phyloP scores from a whole-genome alignment of 1,140 invertebrate species.

The Drosophila asahinai region DNA sequence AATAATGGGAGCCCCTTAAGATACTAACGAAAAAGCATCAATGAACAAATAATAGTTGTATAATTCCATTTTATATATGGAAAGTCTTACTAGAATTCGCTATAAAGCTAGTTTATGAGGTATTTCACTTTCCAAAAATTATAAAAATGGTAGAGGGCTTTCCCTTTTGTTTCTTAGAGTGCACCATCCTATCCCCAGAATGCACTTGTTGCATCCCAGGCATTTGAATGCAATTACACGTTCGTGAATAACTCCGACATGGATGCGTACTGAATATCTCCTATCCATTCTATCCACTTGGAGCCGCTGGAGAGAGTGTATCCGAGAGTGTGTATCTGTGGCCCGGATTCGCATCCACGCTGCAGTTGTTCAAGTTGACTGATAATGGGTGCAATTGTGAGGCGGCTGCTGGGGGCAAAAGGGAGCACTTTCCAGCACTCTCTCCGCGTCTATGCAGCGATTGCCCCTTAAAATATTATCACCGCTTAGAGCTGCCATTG shows the following conservation, averaged over 20 bases:
- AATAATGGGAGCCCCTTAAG: too few species aligned
- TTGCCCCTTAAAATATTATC: constrained; percentile 43
- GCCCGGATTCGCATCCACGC: constrained; percentile 28
- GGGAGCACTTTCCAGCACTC: constrained; percentile 26
- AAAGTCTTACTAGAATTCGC: too few species aligned
- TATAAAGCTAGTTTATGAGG: too few species aligned
- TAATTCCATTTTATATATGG: too few species aligned
- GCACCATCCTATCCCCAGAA: constrained; percentile 17
- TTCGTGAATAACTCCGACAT: constrained; percentile 37
- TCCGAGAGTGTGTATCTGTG: constrained; percentile 16
- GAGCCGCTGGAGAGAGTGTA: constrained; percentile 12
- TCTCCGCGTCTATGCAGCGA: constrained; percentile 17
- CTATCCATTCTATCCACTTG: constrained; percentile 26
- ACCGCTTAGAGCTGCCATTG: constrained; percentile 38
- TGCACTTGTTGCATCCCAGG: constrained; percentile 70
- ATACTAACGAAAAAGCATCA: too few species aligned
- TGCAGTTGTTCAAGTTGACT: constrained; percentile 43
- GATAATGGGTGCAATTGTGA: constrained; percentile 39
- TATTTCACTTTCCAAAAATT: too few species aligned
- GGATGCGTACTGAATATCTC: constrained; percentile 48
- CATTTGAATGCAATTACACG: constrained; percentile 53
- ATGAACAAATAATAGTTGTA: too few species aligned
- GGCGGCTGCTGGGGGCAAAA: constrained; percentile 10
- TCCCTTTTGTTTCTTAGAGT: neutral
- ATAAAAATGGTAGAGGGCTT: neutral